phyloP scores from a whole-genome alignment of 2,797 vertebrate species.

The Tokudaia muenninki region DNA sequence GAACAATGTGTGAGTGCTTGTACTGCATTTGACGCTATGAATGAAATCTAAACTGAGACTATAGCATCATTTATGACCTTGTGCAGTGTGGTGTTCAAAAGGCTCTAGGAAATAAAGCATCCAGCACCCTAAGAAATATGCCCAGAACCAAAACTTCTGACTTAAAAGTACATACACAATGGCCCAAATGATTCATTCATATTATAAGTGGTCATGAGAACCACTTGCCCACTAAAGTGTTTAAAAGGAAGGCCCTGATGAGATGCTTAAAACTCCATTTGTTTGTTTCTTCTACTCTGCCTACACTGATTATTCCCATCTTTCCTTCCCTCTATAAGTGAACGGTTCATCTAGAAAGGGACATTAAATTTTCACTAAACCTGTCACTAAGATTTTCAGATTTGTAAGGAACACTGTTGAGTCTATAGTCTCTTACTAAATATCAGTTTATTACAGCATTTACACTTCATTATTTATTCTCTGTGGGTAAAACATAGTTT shows the following conservation, averaged over 20 bases:
- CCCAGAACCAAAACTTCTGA: background rate
- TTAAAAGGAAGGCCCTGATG: constrained; percentile 4
- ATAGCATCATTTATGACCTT: background rate
- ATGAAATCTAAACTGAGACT: background rate
- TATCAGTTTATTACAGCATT: background rate
- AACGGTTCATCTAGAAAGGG: background rate
- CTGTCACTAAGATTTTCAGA: constrained; percentile 31
- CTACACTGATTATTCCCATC: background rate
- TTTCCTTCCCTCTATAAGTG: background rate
- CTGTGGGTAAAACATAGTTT: background rate
- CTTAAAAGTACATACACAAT: background rate
- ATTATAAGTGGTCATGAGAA: background rate
- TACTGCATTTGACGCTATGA: background rate
- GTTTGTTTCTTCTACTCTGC: background rate
- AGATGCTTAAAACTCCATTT: background rate
- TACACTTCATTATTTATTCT: constrained; percentile 7
- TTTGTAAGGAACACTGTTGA: constrained; percentile 13
- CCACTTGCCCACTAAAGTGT: background rate
- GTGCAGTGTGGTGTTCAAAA: background rate
- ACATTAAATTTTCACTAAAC: constrained; percentile 31
- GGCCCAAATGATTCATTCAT: background rate
- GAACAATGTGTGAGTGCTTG: background rate
- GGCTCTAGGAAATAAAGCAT: background rate
- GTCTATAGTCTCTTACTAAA: background rate
- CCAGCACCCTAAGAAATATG: background rate